These are phyloP conservation scores for Patella depressa DNA, from an alignment of 2,888 invertebrate species.

Conservation along the genomic window DNA sequence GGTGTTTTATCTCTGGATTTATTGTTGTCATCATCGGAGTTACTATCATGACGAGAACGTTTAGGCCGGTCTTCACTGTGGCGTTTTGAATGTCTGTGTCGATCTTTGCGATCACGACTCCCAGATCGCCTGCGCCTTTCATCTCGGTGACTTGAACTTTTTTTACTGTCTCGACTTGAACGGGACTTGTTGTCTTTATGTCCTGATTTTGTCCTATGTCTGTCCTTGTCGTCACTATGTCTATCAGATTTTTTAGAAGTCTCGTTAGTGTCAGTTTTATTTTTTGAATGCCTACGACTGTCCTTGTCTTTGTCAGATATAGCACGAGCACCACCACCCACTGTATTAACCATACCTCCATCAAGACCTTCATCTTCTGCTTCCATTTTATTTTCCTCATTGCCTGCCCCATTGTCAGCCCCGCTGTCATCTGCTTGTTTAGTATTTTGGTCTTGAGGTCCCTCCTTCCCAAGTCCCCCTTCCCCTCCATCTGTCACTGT, in stretches of 20 bases:
- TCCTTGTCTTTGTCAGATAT: not conserved
- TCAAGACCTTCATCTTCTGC: conserved; percentile 9
- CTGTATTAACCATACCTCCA: conserved; percentile 7
- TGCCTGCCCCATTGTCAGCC: conserved; percentile 12
- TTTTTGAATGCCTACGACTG: not conserved
- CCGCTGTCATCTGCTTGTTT: not conserved
- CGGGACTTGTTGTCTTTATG: not conserved
- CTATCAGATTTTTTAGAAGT: not conserved
- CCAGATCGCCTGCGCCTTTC: not conserved
- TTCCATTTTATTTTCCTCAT: conserved; percentile 11
- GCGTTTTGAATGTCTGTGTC: not conserved
- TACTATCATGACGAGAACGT: not conserved
- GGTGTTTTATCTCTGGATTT: not conserved
- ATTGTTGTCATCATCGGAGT: not conserved
- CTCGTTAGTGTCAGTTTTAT: not conserved
- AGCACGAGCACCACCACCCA: not conserved
- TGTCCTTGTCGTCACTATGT: not conserved
- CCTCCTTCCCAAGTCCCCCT: not conserved
- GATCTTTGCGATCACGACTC: not conserved
- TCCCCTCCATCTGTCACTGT: conserved; percentile 17
- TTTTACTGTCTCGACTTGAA: not conserved
- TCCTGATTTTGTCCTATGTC: conserved; percentile 17
- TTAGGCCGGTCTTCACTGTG: not conserved
- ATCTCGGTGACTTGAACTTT: not conserved
- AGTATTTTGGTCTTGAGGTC: not conserved